phyloP scores from a whole-genome alignment of 1,140 invertebrate genomes.

The Zaprionus nigranus region DNA sequence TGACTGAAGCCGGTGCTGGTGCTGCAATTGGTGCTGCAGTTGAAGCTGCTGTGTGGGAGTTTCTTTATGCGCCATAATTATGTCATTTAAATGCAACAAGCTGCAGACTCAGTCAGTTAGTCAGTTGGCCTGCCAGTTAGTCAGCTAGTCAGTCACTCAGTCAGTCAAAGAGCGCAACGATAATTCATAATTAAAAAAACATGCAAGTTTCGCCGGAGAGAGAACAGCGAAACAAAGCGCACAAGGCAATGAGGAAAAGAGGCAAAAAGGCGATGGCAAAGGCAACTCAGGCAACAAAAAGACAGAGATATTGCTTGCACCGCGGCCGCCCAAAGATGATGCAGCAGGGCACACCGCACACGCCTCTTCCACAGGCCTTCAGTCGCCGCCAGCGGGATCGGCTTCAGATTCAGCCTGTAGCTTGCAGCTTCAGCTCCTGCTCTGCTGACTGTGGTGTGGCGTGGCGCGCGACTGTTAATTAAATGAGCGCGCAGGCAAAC shows the following conservation, averaged over 20 bases:
- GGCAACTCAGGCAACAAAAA: slow-evolving; percentile 32
- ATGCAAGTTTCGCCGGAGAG: slow-evolving; percentile 62
- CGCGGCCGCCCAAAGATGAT: slow-evolving; percentile 1
- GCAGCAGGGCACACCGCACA: slow-evolving; percentile 15
- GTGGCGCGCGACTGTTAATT: slow-evolving; percentile 82
- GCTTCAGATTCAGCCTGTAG: slow-evolving; percentile 28
- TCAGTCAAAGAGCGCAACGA: slow-evolving; percentile 55
- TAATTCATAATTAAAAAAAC: slow-evolving; percentile 83
- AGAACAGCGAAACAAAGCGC: slow-evolving; percentile 37
- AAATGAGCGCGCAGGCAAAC: slow-evolving; percentile 82
- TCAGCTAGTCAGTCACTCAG: slow-evolving; percentile 38
- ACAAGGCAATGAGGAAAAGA: background rate
- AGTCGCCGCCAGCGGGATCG: background rate
- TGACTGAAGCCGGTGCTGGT: background rate
- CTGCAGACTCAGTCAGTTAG: slow-evolving; percentile 50
- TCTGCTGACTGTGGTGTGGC: slow-evolving; percentile 45
- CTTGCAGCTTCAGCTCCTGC: slow-evolving; percentile 34
- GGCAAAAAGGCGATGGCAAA: slow-evolving; percentile 6
- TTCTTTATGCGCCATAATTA: slow-evolving; percentile 79
- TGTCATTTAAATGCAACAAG: slow-evolving; percentile 83
- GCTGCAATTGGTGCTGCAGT: background rate
- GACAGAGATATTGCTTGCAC: slow-evolving; percentile 10
- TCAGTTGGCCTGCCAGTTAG: slow-evolving; percentile 39
- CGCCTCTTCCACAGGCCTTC: slow-evolving; percentile 46
- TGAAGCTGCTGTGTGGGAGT: slow-evolving; percentile 65